phyloP scores from a whole-genome alignment of 2,113 vertebrate genomes.

The Gopherus flavomarginatus region DNA sequence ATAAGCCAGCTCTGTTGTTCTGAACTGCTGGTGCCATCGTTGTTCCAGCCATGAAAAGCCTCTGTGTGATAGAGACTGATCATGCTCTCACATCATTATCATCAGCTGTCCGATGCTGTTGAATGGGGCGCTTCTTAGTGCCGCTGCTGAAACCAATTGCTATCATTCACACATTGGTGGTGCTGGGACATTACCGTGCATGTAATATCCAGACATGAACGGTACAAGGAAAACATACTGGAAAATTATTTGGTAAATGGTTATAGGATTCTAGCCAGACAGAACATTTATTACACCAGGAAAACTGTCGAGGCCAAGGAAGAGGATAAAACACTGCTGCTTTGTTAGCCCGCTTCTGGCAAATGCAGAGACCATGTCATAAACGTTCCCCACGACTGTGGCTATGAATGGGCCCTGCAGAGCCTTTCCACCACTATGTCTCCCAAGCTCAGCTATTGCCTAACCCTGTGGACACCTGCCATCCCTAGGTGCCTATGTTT shows the following conservation, averaged over 20 bases:
- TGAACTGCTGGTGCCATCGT: not conserved
- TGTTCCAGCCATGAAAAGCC: not conserved
- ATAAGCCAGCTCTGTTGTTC: not conserved
- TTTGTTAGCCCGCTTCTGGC: not conserved
- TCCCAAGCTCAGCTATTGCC: too few species aligned
- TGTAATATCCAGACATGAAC: not conserved
- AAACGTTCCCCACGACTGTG: not conserved
- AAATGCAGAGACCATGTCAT: not conserved
- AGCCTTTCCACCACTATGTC: not conserved
- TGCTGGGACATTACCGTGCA: not conserved
- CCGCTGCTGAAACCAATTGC: not conserved
- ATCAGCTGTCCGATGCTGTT: not conserved
- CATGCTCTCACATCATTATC: not conserved
- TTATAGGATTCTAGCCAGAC: not conserved
- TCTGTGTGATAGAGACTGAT: not conserved
- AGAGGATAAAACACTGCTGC: not conserved
- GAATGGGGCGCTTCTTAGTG: not conserved
- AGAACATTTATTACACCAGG: not conserved
- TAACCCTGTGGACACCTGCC: too few species aligned
- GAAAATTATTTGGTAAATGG: not conserved
- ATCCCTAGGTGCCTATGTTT: too few species aligned
- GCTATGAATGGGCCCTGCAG: too few species aligned
- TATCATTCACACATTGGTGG: not conserved
- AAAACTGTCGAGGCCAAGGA: not conserved
- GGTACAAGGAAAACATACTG: not conserved